A percentile compares a stretch with the other conserved stretches of the same genome.
Evolutionary conservation across 2,797 vertebrate species (phyloP).

Genomic region (Gymnodraco acuticeps): DNA sequence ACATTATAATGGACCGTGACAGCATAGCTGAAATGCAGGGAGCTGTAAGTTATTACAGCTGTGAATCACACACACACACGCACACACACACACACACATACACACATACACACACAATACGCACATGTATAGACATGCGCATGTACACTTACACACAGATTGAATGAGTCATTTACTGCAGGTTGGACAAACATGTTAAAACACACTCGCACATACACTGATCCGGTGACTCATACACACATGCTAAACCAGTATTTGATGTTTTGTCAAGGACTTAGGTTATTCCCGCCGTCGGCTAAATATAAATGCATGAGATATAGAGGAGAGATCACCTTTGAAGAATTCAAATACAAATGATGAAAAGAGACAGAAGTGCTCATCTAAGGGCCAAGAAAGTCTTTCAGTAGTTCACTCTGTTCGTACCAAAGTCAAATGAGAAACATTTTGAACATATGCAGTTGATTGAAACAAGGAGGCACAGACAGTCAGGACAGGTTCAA

Average conservation of each 20-base stretch:
- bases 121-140: slow-evolving; percentile 57
- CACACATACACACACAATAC: slow-evolving; percentile 37
- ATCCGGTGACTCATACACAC: slow-evolving; percentile 77
- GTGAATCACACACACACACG: slow-evolving; percentile 47
- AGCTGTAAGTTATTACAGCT: slow-evolving; percentile 79
- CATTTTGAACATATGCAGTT: slow-evolving; percentile 62
- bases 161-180: slow-evolving; percentile 71
- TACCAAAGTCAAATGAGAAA: slow-evolving; percentile 71
- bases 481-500: slow-evolving; percentile 59
- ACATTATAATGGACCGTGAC: slow-evolving; percentile 65
- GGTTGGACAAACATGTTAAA: slow-evolving; percentile 79
- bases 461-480: slow-evolving; percentile 55
- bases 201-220: slow-evolving; percentile 71
- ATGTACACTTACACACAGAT: slow-evolving; percentile 50
- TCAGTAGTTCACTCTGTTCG: slow-evolving; percentile 62
- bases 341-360: slow-evolving; percentile 57
- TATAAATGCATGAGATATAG: slow-evolving; percentile 67
- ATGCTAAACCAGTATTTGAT: slow-evolving; percentile 73
- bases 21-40: slow-evolving; percentile 70
- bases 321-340: slow-evolving; percentile 70
- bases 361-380: slow-evolving; percentile 44
- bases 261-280: slow-evolving; percentile 76
- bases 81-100: slow-evolving; percentile 36
- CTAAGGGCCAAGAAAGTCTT: slow-evolving; percentile 65
- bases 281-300: slow-evolving; percentile 70